A percentile compares a stretch with the other conserved stretches of the same genome.
phyloP scores from a whole-genome alignment of 2,888 invertebrate genomes.

The Ephialtes manifestator region DNA sequence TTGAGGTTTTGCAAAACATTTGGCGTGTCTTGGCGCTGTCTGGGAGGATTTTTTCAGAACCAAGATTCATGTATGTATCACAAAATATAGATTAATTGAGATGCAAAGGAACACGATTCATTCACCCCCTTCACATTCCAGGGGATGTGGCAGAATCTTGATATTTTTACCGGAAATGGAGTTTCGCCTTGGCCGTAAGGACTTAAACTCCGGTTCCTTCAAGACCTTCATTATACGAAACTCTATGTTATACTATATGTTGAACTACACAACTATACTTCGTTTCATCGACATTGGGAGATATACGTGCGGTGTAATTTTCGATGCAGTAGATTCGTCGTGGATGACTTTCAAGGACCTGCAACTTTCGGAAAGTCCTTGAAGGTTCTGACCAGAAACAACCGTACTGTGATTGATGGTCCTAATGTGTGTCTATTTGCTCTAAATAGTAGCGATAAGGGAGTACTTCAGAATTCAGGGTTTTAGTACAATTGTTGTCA shows the following conservation, averaged over 20 bases:
- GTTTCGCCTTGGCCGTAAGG: background rate
- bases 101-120: too few relatives aligned
- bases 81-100: too few relatives aligned
- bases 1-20: too few relatives aligned
- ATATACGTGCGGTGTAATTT: background rate
- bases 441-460: background rate
- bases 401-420: background rate
- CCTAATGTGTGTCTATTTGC: background rate
- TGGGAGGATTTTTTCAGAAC: too few relatives aligned
- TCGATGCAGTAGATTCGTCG: background rate
- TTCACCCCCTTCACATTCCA: constrained; percentile 1
- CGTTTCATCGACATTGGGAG: constrained; percentile 34
- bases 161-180: constrained; percentile 18
- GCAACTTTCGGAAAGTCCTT: background rate
- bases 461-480: too few relatives aligned
- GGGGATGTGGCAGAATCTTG: background rate
- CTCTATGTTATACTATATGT: background rate
- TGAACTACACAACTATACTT: background rate
- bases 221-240: background rate
- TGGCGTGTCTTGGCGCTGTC: too few relatives aligned
- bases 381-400: background rate
- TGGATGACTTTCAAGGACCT: background rate
- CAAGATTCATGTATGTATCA: too few relatives aligned
- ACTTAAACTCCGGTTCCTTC: background rate
- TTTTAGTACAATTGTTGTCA: too few relatives aligned